Conservation (phyloP, 1,140 invertebrate species). For the Apolygus lucorum region DNA sequence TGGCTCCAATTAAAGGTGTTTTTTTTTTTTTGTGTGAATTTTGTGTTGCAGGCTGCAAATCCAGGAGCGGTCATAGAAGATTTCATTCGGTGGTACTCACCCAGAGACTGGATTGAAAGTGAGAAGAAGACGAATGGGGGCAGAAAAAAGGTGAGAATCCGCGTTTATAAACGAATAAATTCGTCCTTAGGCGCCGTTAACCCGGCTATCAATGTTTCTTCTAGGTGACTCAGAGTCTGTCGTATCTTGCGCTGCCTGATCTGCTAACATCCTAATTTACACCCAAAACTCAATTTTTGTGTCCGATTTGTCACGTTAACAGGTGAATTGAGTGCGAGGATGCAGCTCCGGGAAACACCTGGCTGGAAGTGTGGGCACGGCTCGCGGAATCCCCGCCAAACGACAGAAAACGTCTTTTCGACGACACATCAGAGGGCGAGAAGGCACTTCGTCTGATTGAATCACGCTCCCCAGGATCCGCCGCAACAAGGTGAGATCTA, state of each 20-base stretch:
- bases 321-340: conserved; percentile 78
- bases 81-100: conserved; percentile 89
- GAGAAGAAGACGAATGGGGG: conserved; percentile 49
- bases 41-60: conserved; percentile 84
- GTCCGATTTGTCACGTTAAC: too few relatives aligned
- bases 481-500: conserved; percentile 48
- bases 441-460: conserved; percentile 83
- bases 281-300: too few relatives aligned
- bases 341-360: conserved; percentile 92
- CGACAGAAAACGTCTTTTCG: conserved; percentile 84
- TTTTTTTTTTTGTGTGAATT: too few relatives aligned
- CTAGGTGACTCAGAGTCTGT: too few relatives aligned
- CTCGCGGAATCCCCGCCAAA: conserved; percentile 78
- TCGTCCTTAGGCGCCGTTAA: too few relatives aligned
- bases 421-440: conserved; percentile 91
- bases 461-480: conserved; percentile 48
- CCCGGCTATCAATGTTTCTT: too few relatives aligned
- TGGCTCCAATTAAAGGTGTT: too few relatives aligned
- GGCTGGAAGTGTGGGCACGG: conserved; percentile 80
- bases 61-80: conserved; percentile 84
- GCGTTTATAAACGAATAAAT: too few relatives aligned
- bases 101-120: conserved; percentile 76
- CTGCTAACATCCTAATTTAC: too few relatives aligned
- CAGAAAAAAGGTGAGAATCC: conserved; percentile 42
- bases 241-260: too few relatives aligned